Evolutionary conservation across 2,888 invertebrate species (phyloP), one percentile per base, ranked within the genome.

Genomic region (Apeira syringaria): DNA sequence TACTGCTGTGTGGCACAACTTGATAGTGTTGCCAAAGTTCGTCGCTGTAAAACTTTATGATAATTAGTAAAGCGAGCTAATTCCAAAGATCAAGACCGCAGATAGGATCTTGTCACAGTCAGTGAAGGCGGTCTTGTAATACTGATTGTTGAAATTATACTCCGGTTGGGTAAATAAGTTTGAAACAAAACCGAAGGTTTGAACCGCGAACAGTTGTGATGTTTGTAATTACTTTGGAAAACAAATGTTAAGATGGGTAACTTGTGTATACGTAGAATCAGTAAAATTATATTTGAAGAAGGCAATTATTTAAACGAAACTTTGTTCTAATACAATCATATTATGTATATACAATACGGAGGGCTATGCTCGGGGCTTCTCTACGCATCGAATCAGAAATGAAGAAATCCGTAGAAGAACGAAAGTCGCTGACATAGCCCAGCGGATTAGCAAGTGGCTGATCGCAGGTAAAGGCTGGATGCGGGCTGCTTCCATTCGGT

Each of bases 51-150:
- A 79, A 80, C 77, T 80, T 79, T 79, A 81, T 77, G 73, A 73
- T 80, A 80, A 81, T 80, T 79, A 80, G 71, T 67, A 64, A 70
- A 68, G 70, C 65, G 59, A 64, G 72, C 74, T 79, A 74, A 81
- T 80, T 72, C 68, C 73, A 68, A 72, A 78, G 72, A 80, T 80
- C 73, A 73, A 72, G 39, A 62, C 68, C 66, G 54, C 63, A 66
- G 64, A 63, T 64, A 59, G 48, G 60, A 71, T 65, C 68, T 71
- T 65, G 68, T 66, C 70, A 59, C 56, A 43, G 40, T 47, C 55
- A 60, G 64, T 66, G 57, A 68, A 61, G 57, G 53, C 38, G 33
- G 33, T 55, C 43, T 35, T 35, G 28, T 24, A 15, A 28, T 35
- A 24, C 26, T 8, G 22, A 22, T 36, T 37, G 27, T 12, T 38